Evolutionary conservation across 1,140 invertebrate species (phyloP), one percentile per base, ranked within the genome.

Genomic region (Lepidurus apus): DNA sequence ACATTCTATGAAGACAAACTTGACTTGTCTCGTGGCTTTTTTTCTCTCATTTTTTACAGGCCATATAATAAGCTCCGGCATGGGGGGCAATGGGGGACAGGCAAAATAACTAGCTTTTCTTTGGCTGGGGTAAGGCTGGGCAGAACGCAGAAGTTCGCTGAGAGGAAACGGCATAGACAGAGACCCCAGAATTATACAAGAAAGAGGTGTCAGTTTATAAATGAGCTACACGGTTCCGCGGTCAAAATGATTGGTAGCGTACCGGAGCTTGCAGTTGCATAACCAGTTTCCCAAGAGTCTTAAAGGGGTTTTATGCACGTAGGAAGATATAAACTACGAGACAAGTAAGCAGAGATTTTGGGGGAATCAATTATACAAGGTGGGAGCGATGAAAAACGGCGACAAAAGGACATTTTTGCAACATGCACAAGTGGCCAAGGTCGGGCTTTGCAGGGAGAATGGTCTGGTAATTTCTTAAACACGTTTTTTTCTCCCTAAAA

Each of bases 241-340:
- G 53, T 65, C 53, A 65, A 65, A 65, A 65, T 65, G 53, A 65
- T 65, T 65, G 53, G 47, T 65, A 65, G 47, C 47, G 47, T 65
- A 65, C 0, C 47, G 21, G 17, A 21, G 17, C 17, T n/a, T 21
- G 21, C n/a, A 21, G 53, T 21, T 65, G 53, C 53, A 65, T 65
- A 65, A 65, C 53, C n/a, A 21, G 53, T 65, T 65, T 65, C 53
- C 13, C 53, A 65, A 65, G 53, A 65, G 6, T 9, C 13, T 65
- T 65, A 65, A 13, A 9, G 8, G 13, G 8, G 21, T 9, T 65
- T 7, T 3, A 21, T 65, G 53, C 53, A 65, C 53, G 53, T 34
- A 34, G 34, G 3, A 34, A 34, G 34, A 26, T 26, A 26, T 1
- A 26, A 26, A 26, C 2, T 34, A 34, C 34, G 3, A 34, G 34